These are phyloP conservation scores for Gryon sp. DNA, from an alignment of 1,140 invertebrate species.

Conservation along the genomic window DNA sequence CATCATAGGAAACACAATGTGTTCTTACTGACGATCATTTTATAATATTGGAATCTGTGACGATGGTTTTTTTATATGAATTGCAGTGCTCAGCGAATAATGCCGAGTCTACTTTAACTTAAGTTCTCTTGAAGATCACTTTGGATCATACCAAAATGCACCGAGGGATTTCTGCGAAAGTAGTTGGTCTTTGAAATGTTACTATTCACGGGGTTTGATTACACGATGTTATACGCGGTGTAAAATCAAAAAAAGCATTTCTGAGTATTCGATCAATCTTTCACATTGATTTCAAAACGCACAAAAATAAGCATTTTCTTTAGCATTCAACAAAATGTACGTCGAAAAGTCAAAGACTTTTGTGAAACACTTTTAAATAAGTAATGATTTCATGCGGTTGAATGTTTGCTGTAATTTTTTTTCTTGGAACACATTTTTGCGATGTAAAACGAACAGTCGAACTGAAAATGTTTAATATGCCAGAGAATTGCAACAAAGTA, in stretches of 20 bases:
- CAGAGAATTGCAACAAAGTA: constrained; percentile 30
- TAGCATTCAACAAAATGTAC: too few species aligned
- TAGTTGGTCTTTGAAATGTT: constrained; percentile 44
- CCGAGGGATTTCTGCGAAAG: constrained; percentile 51
- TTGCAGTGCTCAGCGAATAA: constrained; percentile 66
- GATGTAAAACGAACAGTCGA: too few species aligned
- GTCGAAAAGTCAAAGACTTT: constrained; percentile 22
- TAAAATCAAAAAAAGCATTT: constrained; percentile 51
- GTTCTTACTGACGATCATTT: constrained; percentile 58
- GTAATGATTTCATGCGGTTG: constrained; percentile 22
- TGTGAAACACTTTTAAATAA: constrained; percentile 17
- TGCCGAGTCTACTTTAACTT: constrained; percentile 40
- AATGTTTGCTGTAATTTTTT: constrained; percentile 18
- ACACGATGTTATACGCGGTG: constrained; percentile 38
- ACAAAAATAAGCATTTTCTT: constrained; percentile 57
- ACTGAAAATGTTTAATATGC: too few species aligned
- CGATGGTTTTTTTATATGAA: constrained; percentile 64
- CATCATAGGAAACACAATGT: constrained; percentile 4
- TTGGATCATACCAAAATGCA: constrained; percentile 46
- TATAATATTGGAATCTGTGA: constrained; percentile 64
- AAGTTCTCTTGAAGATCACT: constrained; percentile 47
- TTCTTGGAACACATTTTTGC: constrained; percentile 38
- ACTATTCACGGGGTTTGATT: constrained; percentile 43
- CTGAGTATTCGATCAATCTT: constrained; percentile 36
- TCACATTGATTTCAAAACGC: constrained; percentile 30